Base-by-base conservation (phyloP, 2,113 vertebrate species). In the Notothenia coriiceps region DNA sequence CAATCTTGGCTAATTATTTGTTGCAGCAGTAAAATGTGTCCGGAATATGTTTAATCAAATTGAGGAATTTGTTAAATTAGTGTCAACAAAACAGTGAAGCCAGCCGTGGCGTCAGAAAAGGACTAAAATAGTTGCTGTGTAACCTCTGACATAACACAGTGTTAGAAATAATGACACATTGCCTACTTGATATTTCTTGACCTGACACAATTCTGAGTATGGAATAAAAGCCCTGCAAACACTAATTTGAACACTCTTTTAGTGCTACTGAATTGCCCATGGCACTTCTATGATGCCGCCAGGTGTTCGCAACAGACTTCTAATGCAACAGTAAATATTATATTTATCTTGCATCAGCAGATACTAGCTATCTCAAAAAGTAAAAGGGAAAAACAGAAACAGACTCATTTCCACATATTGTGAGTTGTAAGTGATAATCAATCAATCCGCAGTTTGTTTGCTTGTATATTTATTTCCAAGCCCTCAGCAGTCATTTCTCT, bases 401-500 rank as follows among this genome's bases (percentile, higher is more conserved):
- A 47, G 35, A 77, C 47, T 1, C 0, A 65, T 83, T 77, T 47
- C 49, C 49, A 22, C 81, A 35, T 47, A 20, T 60, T 77, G 43
- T 71, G 59, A 40, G 29, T 47, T 8, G 15, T 64, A 47, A 66
- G 69, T 49, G 68, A 83, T 76, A 66, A 84, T 89, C 73, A 69
- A 59, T 80, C 72, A 50, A n/a, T 43, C 51, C 57, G 33, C 33
- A 46, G 62, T 87, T 84, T 79, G 50, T 73, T 47, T 64, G 7
- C 6, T 70, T 74, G 59, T 47, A 66, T 47, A 66, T 61, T 20
- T 55, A 17, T 47, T 43, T n/a, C 15, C 22, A 43, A 33, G 72
- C 61, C 52, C 20, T 54, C 8, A 0, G 70, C 70, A 18, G 71
- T 55, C 59, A 35, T 52, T 29, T 20, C 35, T 68, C 44, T 68